Base-by-base conservation (phyloP, 2,888 invertebrate species). In the Heliconius sara region DNA sequence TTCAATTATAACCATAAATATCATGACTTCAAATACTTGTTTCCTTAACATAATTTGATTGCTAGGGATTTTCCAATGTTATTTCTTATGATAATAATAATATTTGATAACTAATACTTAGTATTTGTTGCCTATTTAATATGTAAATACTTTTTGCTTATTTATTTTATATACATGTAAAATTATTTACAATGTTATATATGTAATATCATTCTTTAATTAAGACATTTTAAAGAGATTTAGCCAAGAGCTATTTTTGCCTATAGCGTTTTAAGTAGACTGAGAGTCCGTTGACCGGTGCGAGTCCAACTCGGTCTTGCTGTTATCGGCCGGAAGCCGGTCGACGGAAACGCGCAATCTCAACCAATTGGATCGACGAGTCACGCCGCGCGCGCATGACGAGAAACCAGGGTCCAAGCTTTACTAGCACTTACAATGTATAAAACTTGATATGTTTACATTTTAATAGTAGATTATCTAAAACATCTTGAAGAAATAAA, bases 301-400 rank as follows among this genome's bases (percentile, higher is more conserved):
- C 87, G 81, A 84, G 89, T 88, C 84, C 84, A 84, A 84, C 87
- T 85, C 85, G 88, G 88, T 92, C 91, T 93, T 93, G 91, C 90
- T 90, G 93, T 91, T 94, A 94, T 93, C 94, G 90, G 86, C 89
- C 95, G 95, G 95, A 95, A 95, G 92, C 88, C 71, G 83, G 87
- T 87, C 91, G 90, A 88, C 95, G 95, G 95, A 95, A 94, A 90
- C 89, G 88, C 91, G 93, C 95, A 95, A 95, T 95, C 95, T 95
- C 94, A 88, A 91, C 93, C 94, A 95, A 95, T 95, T 95, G 95
- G 94, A 91, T 87, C 85, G 87, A 85, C 86, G 88, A 90, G 94
- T 93, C 95, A 95, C 92, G 95, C 91, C 87, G 89, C 85, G 85
- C 87, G 92, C 90, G 89, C 95, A 92, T 94, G 94, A 88, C 90